phyloP scores from a whole-genome alignment of 2,888 invertebrate genomes.

The Drosophila robusta region DNA sequence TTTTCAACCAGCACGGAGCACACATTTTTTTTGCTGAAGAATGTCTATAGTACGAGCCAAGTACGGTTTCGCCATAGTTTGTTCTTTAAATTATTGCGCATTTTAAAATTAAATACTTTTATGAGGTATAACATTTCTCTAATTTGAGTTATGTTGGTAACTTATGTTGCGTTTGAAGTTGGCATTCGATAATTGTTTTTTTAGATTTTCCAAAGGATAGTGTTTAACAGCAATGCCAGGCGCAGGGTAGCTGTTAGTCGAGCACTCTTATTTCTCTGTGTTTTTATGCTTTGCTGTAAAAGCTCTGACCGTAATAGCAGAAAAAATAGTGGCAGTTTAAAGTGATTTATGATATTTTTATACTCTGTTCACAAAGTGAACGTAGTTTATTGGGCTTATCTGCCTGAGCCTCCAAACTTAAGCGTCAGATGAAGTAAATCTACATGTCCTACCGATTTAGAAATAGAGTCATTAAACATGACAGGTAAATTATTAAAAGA shows the following conservation, averaged over 20 bases:
- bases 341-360: conserved; percentile 43
- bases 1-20: conserved; percentile 12
- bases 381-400: background rate
- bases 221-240: no score
- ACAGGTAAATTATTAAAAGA: no score
- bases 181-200: background rate
- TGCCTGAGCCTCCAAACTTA: no score
- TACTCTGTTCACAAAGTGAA: background rate
- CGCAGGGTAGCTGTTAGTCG: conserved; percentile 10
- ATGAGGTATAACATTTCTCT: background rate
- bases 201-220: no score
- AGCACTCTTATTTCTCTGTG: background rate
- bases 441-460: no score
- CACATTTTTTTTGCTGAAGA: background rate
- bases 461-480: no score
- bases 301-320: conserved; percentile 18
- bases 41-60: background rate
- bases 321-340: conserved; percentile 30
- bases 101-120: background rate
- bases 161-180: background rate
- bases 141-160: no score
- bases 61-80: background rate
- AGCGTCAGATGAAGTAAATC: no score
- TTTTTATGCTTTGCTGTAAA: conserved; percentile 1
- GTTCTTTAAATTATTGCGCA: no score